Percentiles rank a stretch among this genome's conserved stretches.
Conservation (phyloP, 2,888 invertebrate species). For the Lasioglossum vierecki region DNA sequence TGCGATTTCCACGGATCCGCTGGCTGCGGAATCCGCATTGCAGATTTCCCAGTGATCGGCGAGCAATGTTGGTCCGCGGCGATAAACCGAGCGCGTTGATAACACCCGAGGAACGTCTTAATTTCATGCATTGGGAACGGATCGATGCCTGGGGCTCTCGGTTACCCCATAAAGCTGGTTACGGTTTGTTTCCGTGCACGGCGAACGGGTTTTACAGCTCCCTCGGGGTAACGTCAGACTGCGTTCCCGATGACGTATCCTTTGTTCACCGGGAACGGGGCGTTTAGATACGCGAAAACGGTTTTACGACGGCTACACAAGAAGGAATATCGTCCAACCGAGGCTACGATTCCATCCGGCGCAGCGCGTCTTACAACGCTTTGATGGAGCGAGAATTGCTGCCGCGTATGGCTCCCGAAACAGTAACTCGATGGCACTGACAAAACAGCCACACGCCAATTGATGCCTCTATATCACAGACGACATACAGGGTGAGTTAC, state of each 20-base stretch:
- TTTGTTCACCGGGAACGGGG: slow-evolving; percentile 29
- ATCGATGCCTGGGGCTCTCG: slow-evolving; percentile 57
- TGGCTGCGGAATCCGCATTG: slow-evolving; percentile 57
- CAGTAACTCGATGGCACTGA: background rate
- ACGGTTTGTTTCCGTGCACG: slow-evolving; percentile 52
- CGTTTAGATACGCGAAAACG: slow-evolving; percentile 10
- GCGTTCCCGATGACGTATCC: slow-evolving; percentile 40
- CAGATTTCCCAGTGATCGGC: slow-evolving; percentile 50
- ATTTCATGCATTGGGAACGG: slow-evolving; percentile 71
- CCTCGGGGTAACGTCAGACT: slow-evolving; percentile 31
- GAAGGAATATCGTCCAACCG: background rate
- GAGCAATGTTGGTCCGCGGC: slow-evolving; percentile 18
- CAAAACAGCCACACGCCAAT: background rate
- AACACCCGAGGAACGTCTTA: slow-evolving; percentile 60
- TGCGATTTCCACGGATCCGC: background rate
- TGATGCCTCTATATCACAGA: no score
- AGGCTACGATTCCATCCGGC: background rate
- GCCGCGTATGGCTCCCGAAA: background rate
- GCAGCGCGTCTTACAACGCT: background rate
- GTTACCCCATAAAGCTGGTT: slow-evolving; percentile 55
- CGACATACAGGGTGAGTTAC: no score
- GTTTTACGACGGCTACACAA: background rate
- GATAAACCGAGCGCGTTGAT: slow-evolving; percentile 57
- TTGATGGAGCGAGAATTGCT: background rate
- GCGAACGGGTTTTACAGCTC: slow-evolving; percentile 52